These are phyloP conservation scores for Xenopus tropicalis DNA, from an alignment of 2,113 vertebrate species.

Conservation along the genomic window UCB_Xtro_10.0 CM004449.2:72259001-72259500, in stretches of 20 bases:
- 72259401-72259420: conserved; percentile 74
- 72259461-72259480: conserved; percentile 91
- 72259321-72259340: conserved; percentile 39
- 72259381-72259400: conserved; percentile 80
- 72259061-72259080: no score
- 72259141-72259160: no score
- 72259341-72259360: conserved; percentile 64
- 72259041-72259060: no score
- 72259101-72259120: no score
- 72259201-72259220: no score
- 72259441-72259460: conserved; percentile 86
- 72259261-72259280: not conserved
- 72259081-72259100: no score
- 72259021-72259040: no score
- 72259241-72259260: not conserved
- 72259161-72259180: no score
- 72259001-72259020: no score
- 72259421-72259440: conserved; percentile 75
- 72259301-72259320: conserved; percentile 7
- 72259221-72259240: no score
- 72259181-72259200: no score
- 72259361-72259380: conserved; percentile 54
- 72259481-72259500: conserved; percentile 95
- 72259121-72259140: no score
- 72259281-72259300: not conserved